These are phyloP conservation scores for Coleophora deauratella DNA, from an alignment of 2,888 invertebrate genomes.

Conservation along the genomic window DNA sequence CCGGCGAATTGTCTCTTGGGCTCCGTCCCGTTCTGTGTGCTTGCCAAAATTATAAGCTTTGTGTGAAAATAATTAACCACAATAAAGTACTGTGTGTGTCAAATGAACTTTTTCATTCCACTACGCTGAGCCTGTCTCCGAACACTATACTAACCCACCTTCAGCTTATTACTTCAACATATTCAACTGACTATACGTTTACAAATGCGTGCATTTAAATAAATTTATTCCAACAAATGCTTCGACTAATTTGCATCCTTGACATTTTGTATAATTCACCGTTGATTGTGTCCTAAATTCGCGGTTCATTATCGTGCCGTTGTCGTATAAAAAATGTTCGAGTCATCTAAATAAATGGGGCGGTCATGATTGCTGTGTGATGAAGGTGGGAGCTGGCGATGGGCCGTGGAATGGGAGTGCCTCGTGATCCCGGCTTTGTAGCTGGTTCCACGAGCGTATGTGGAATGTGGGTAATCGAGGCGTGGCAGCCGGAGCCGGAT, in stretches of 20 bases:
- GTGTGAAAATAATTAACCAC: no score
- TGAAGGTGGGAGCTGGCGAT: constrained; percentile 8
- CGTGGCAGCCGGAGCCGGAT: constrained; percentile 38
- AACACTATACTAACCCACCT: constrained; percentile 12
- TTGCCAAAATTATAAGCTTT: no score
- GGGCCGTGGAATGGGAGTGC: constrained; percentile 36
- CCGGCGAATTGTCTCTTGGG: no score
- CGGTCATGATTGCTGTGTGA: constrained; percentile 14
- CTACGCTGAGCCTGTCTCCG: no score
- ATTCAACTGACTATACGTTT: constrained; percentile 7
- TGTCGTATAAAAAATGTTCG: constrained; percentile 13
- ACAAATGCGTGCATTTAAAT: constrained; percentile 13
- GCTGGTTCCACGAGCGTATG: constrained; percentile 45
- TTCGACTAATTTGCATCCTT: constrained; percentile 18
- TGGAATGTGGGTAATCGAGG: constrained; percentile 52
- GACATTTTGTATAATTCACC: constrained; percentile 17
- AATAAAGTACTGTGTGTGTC: no score
- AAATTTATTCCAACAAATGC: constrained; percentile 16
- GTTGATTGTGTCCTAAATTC: constrained; percentile 16
- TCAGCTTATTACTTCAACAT: constrained; percentile 1
- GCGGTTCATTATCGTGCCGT: constrained; percentile 14
- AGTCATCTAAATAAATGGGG: constrained; percentile 21
- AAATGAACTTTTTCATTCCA: no score
- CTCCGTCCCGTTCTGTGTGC: no score
- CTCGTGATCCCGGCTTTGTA: constrained; percentile 37